Evolutionary conservation across 2,888 invertebrate species (phyloP).

Genomic region (Hydriomena furcata): DNA sequence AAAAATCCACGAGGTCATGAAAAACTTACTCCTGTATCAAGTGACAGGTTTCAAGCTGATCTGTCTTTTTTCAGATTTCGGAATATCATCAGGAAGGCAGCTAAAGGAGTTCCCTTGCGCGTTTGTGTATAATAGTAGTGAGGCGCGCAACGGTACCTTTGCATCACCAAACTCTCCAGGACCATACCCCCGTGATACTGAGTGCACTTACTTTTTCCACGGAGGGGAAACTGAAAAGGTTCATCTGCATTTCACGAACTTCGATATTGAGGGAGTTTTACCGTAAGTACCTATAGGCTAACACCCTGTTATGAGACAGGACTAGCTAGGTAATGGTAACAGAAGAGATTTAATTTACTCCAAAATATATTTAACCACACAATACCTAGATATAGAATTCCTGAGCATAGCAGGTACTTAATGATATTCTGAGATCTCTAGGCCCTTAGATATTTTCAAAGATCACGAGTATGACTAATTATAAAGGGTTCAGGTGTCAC

Average conservation of each 20-base stretch:
- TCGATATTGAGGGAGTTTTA: slow-evolving; percentile 96
- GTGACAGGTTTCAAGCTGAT: too few relatives aligned
- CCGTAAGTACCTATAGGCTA: slow-evolving; percentile 90
- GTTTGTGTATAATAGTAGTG: slow-evolving; percentile 94
- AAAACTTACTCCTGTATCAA: neutral
- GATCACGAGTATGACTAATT: too few relatives aligned
- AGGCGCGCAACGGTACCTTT: slow-evolving; percentile 90
- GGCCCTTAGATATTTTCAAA: too few relatives aligned
- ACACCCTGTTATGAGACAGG: too few relatives aligned
- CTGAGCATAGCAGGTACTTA: too few relatives aligned
- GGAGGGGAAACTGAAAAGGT: slow-evolving; percentile 91
- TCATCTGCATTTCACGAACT: slow-evolving; percentile 93
- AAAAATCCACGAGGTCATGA: neutral
- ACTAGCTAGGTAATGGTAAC: too few relatives aligned
- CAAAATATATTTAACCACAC: too few relatives aligned
- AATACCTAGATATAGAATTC: too few relatives aligned
- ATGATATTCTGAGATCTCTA: too few relatives aligned
- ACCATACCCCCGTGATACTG: slow-evolving; percentile 93
- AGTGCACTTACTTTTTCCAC: slow-evolving; percentile 96
- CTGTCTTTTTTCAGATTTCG: slow-evolving; percentile 87
- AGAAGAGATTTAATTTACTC: too few relatives aligned
- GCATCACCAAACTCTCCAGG: slow-evolving; percentile 96
- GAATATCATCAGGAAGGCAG: slow-evolving; percentile 92
- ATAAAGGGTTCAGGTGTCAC: too few relatives aligned
- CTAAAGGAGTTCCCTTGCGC: slow-evolving; percentile 91